Evolutionary conservation across 2,797 vertebrate genomes (phyloP).

Genomic region (Alexandromys oeconomus): DNA sequence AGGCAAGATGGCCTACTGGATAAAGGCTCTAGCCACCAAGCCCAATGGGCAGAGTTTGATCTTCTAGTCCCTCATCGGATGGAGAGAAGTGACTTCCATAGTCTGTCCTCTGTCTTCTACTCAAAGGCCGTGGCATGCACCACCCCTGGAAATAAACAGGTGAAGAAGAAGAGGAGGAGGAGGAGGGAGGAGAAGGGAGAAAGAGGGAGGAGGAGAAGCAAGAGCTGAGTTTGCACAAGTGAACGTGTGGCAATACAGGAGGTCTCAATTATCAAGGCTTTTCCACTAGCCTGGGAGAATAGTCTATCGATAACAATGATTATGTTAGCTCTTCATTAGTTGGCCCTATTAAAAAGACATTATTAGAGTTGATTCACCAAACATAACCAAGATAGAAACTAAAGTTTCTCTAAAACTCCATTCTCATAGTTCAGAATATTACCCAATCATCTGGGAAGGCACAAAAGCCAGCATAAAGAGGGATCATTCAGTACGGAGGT

Average conservation of each 20-base stretch:
- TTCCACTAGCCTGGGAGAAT: neutral
- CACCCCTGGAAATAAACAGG: neutral
- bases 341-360: neutral
- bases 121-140: neutral
- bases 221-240: neutral
- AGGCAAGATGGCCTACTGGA: neutral
- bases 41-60: neutral
- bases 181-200: neutral
- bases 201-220: neutral
- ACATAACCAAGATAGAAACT: neutral
- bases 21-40: neutral
- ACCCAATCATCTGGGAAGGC: neutral
- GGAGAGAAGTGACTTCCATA: neutral
- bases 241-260: neutral
- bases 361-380: slow-evolving; percentile 13
- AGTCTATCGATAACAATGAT: neutral
- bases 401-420: neutral
- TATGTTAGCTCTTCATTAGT: neutral
- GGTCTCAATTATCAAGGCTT: neutral
- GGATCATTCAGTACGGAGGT: neutral
- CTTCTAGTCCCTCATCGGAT: neutral
- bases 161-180: too few relatives aligned
- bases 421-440: slow-evolving; percentile 1
- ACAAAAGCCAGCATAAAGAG: neutral
- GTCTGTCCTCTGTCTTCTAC: neutral